Base-by-base conservation (phyloP, 2,888 invertebrate genomes). In the Andrena marginata region DNA sequence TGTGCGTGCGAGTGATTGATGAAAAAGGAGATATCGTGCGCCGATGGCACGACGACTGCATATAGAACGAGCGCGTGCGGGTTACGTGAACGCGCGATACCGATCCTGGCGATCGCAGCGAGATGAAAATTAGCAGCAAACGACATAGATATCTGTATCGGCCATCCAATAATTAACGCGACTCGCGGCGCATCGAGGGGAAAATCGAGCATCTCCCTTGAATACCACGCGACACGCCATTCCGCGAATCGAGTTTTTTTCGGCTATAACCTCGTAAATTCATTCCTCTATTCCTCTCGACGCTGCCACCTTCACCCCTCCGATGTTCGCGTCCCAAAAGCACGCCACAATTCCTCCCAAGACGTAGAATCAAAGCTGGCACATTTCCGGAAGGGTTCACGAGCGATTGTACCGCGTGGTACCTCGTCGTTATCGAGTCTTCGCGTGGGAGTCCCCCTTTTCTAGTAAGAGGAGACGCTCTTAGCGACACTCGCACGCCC, bases 71-170 rank as follows among this genome's bases (percentile, higher is more conserved):
- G 56, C 56, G 56, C 23, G 35, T 26, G 63, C 20, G 63, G 23
- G 20, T 63, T 35, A 63, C 35, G 31, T 56, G 35, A 26, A 23
- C 31, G 2, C 48, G 49, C 13, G 20, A 49, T 16, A 23, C 4
- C 49, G 49, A 51, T 23, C 31, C 59, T 31, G n/a, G 48, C 48
- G 60, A 71, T 59, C 60, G 48, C 42, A 4, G 60, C 60, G 70
- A 70, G 60, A 48, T 60, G 49, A 16, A 29, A 48, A 60, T 60
- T 72, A 16, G 35, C 54, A 26, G 29, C 63, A 26, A 64, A 13
- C 54, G 31, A 33, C 54, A 33, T 23, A 29, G 54, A 54, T 16
- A 54, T 3, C 31, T 8, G 31, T 62, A 62, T n/a, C 33, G 60
- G 20, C 3, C 26, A 26, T 10, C 26, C 1, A 2, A 26, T 23